Percentiles rank a stretch among this genome's conserved stretches.
Evolutionary conservation across 2,113 vertebrate genomes (phyloP).

Genomic region (Coturnix japonica): DNA sequence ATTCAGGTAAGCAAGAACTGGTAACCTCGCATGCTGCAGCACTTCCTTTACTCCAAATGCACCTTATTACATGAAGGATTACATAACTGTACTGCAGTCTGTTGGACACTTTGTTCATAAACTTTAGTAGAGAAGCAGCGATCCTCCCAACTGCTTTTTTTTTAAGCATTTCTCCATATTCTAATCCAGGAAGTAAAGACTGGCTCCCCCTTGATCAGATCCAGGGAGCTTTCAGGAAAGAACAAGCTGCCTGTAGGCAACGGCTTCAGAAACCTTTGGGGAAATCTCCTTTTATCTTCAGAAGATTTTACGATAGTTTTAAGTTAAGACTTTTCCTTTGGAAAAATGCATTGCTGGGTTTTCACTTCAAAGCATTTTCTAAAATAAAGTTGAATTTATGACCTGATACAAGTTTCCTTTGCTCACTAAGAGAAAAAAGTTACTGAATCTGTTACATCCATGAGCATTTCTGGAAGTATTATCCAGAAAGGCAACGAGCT

Average conservation of each 20-base stretch:
- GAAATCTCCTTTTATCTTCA: conserved; percentile 59
- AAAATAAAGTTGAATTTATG: background rate
- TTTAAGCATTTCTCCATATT: background rate
- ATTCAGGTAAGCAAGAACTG: background rate
- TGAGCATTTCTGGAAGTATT: background rate
- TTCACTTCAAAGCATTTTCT: background rate
- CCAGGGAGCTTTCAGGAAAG: background rate
- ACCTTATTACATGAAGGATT: conserved; percentile 1
- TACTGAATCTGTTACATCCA: background rate
- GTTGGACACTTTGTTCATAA: background rate
- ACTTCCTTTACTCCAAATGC: background rate
- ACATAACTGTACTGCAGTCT: background rate
- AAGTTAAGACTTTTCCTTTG: conserved; percentile 1
- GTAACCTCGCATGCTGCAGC: background rate
- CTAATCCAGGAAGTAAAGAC: background rate
- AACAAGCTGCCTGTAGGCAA: conserved; percentile 31
- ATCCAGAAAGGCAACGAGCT: background rate
- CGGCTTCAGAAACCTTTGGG: conserved; percentile 46
- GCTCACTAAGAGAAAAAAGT: background rate
- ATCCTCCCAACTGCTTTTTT: background rate
- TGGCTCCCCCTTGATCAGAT: background rate
- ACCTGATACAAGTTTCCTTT: conserved; percentile 19
- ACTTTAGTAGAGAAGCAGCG: background rate
- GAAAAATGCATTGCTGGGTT: conserved; percentile 1
- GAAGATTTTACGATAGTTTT: background rate